Conservation (phyloP, 2,888 invertebrate genomes). For the Stegophylla sp. region DNA sequence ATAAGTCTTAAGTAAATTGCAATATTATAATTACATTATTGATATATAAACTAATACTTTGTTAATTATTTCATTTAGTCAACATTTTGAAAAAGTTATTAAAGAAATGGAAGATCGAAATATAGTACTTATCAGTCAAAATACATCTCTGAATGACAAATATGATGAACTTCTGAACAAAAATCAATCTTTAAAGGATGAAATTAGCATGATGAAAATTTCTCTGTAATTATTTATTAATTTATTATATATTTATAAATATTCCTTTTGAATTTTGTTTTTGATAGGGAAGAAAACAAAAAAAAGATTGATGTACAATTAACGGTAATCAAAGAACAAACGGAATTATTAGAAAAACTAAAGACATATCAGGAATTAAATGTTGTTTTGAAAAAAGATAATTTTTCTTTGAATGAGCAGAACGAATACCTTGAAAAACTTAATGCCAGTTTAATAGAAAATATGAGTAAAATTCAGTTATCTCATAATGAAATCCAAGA, state of each 20-base stretch:
- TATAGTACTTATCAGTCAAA: background rate
- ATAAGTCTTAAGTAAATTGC: conserved; percentile 1
- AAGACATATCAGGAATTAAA: conserved; percentile 12
- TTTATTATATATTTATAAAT: background rate
- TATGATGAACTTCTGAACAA: conserved; percentile 2
- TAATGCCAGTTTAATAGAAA: background rate
- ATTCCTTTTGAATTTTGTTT: conserved; percentile 12
- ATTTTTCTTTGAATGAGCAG: conserved; percentile 7
- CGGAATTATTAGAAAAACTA: background rate
- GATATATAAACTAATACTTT: background rate
- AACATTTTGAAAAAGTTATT: background rate
- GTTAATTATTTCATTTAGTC: conserved; percentile 13
- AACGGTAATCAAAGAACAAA: conserved; percentile 9
- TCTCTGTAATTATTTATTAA: conserved; percentile 16
- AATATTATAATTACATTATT: background rate
- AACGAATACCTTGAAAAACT: conserved; percentile 18
- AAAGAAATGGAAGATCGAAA: background rate
- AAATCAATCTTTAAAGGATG: conserved; percentile 20
- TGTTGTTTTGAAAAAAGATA: conserved; percentile 30
- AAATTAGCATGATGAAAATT: background rate
- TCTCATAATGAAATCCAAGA: background rate
- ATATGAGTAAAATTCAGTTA: conserved; percentile 6
- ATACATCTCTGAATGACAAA: background rate
- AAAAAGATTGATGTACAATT: background rate
- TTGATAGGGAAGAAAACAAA: conserved; percentile 3